These are phyloP conservation scores for Scaptomyza reducta DNA, from an alignment of 2,888 invertebrate genomes.

Conservation along the genomic window DNA sequence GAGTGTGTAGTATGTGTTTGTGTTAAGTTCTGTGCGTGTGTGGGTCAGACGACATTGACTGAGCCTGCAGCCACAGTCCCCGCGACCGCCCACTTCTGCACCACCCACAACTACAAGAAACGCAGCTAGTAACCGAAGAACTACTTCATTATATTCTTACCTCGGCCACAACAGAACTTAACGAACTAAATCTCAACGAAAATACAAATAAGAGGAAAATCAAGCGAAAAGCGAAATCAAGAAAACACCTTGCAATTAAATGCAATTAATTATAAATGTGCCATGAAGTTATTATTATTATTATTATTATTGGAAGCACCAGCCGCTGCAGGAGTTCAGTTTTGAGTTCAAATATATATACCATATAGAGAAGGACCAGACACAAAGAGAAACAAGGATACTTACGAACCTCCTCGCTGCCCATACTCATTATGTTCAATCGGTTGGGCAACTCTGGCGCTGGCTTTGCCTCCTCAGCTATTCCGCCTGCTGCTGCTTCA, in stretches of 20 bases:
- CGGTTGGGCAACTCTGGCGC: constrained; percentile 30
- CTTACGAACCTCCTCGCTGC: not conserved
- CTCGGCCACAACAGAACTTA: constrained; percentile 39
- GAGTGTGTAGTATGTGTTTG: constrained; percentile 16
- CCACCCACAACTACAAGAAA: constrained; percentile 7
- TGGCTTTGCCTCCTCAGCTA: constrained; percentile 1
- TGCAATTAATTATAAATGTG: constrained; percentile 16
- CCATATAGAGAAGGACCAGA: not conserved
- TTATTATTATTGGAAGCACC: constrained; percentile 4
- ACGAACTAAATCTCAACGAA: constrained; percentile 2
- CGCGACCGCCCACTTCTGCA: constrained; percentile 12
- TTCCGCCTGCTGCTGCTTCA: not conserved
- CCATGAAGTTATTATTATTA: constrained; percentile 25
- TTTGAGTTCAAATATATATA: constrained; percentile 6
- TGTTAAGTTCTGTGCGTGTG: constrained; percentile 27
- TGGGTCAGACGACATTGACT: constrained; percentile 70
- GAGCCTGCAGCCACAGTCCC: constrained; percentile 24
- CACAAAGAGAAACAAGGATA: constrained; percentile 14
- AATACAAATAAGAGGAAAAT: not conserved
- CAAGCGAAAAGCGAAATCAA: not conserved
- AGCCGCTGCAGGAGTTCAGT: constrained; percentile 8
- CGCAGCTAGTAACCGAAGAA: constrained; percentile 40
- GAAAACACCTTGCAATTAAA: constrained; percentile 2
- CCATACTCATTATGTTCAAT: constrained; percentile 39
- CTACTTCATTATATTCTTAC: constrained; percentile 19